Evolutionary conservation across 23 tunicate species (phyloP), one percentile per base, ranked within the genome.

Genomic region (Styela clava): DNA sequence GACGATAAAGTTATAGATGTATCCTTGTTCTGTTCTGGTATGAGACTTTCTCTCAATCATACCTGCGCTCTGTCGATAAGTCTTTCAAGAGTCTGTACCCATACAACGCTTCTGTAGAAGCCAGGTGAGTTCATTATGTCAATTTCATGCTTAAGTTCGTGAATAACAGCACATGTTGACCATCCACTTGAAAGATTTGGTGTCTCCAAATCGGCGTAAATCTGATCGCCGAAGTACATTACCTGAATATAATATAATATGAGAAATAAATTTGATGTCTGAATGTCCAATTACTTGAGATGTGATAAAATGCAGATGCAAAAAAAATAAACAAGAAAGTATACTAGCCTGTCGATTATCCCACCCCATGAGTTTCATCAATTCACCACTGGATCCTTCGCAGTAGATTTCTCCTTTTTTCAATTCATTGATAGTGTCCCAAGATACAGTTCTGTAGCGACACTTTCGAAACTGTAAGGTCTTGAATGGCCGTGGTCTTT

Each of bases 101-200:
- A 86, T 24, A 88, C 78, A 3, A 96, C 94, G 18, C 83, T 63
- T 24, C 64, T 62, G 21, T 79, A 86, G 62, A 91, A 96, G 26
- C 36, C 26, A 2, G 68, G 68, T 29, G 82, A 63, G 34, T 96
- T 91, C 79, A 96, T 91, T 1, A 83, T 68, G 9, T 74, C 82
- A 34, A 96, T 84, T 82, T 96, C 99, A 12, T 84, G 68, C 70
- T 81, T 85, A 20, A 96, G 68, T 78, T 96, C 99, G 22, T 94
- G 99, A 74, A 96, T 88, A 26, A 96, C 74, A 31, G 99, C 99
- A 3, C 94, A 97, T 28, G 99, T 96, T 63, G 88, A 62, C 99
- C 99, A 96, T 24, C 99, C 99, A 67, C 77, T 90, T 22, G 90
- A 65, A 63, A 73, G 78, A 2, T 87, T 63, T 1, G 83, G 77